Conservation (phyloP, 1,140 invertebrate species). For the Drosophila kanapiae region DNA sequence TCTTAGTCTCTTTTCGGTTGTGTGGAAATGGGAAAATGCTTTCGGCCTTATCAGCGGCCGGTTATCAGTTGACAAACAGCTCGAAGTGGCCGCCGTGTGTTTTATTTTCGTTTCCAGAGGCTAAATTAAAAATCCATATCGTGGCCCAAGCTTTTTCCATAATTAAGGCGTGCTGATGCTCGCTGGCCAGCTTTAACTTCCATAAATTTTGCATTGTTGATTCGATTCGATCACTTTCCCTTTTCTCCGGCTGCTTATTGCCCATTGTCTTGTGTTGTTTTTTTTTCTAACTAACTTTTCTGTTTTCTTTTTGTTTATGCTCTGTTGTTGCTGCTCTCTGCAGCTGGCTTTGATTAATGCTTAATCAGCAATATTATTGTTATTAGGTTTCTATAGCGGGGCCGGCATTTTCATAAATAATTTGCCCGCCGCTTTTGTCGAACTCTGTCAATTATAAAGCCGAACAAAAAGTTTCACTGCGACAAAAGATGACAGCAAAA, state of each 20-base stretch:
- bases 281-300: conserved; percentile 14
- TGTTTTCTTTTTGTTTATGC: conserved; percentile 28
- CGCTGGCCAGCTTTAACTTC: conserved; percentile 18
- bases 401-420: conserved; percentile 45
- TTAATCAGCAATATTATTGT: conserved; percentile 83
- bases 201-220: conserved; percentile 42
- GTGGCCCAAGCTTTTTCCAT: conserved; percentile 52
- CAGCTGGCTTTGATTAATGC: conserved; percentile 74
- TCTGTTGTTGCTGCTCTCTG: conserved; percentile 17
- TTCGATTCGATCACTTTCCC: conserved; percentile 57
- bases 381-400: conserved; percentile 75
- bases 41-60: conserved; percentile 54
- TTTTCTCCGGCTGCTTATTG: conserved; percentile 33
- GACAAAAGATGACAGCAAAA: conserved; percentile 12
- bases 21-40: conserved; percentile 22
- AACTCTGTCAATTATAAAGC: conserved; percentile 58
- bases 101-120: conserved; percentile 33
- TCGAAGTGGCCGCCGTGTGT: conserved; percentile 41
- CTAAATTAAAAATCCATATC: conserved; percentile 73
- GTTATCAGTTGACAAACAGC: conserved; percentile 60
- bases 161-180: conserved; percentile 50
- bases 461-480: conserved; percentile 69
- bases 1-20: not conserved
- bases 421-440: conserved; percentile 29
- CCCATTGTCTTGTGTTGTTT: conserved; percentile 32